A percentile compares a stretch with the other conserved stretches of the same genome.
Evolutionary conservation across 37 sponge, comb jelly and placozoan genomes (phyloP).

Genomic region (Theonella swinhoei): DNA sequence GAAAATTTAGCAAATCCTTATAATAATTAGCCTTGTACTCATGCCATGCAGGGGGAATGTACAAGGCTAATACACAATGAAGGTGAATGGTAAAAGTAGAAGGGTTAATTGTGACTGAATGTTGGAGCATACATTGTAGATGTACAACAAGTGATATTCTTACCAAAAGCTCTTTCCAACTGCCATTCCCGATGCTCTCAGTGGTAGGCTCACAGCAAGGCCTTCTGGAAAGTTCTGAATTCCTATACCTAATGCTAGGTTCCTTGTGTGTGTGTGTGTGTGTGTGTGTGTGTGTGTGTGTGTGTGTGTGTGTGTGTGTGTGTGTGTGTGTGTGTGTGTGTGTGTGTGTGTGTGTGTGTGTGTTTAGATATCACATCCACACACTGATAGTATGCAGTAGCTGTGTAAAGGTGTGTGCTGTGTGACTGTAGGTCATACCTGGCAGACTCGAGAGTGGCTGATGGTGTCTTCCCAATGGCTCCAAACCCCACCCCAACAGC

Average conservation of each 20-base stretch:
- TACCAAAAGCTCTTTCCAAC: constrained; percentile 88
- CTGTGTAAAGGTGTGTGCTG: too few species aligned
- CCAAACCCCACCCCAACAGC: constrained; percentile 99
- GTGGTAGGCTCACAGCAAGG: constrained; percentile 93
- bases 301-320: too few species aligned
- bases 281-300: too few species aligned
- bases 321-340: too few species aligned
- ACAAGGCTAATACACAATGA: too few species aligned
- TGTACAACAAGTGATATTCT: too few species aligned
- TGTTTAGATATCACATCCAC: neutral
- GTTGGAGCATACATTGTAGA: too few species aligned
- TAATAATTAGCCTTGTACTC: too few species aligned
- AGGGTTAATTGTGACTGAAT: too few species aligned
- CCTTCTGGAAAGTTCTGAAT: constrained; percentile 99
- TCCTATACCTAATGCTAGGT: constrained; percentile 93
- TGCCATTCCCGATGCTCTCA: constrained; percentile 87
- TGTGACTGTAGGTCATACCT: constrained; percentile 26
- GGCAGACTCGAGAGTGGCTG: constrained; percentile 87
- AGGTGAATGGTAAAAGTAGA: too few species aligned
- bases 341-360: neutral
- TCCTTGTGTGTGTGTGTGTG: constrained; percentile 40
- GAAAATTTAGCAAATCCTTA: too few species aligned
- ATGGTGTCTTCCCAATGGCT: constrained; percentile 80
- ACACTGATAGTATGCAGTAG: neutral
- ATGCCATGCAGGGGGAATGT: too few species aligned